Conservation (phyloP, 2,888 invertebrate species). For the Vesta saturnalis region DNA sequence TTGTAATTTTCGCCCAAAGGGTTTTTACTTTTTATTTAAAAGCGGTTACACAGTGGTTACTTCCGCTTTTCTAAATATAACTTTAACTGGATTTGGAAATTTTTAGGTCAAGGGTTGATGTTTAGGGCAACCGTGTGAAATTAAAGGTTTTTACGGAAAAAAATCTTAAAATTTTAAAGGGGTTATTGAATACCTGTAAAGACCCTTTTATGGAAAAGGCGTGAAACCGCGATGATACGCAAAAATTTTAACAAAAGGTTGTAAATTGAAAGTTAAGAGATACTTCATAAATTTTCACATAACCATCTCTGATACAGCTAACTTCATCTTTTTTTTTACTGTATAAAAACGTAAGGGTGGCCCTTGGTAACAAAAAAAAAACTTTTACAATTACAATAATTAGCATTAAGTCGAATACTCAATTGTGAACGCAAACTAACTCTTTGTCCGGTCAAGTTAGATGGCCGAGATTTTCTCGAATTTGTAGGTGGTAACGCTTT, state of each 20-base stretch:
- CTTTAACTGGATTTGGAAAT: constrained; percentile 56
- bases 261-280: constrained; percentile 24
- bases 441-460: too few species aligned
- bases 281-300: constrained; percentile 30
- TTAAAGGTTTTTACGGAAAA: constrained; percentile 39
- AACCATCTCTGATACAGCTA: too few species aligned
- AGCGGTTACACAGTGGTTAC: constrained; percentile 56
- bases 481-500: too few species aligned
- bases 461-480: too few species aligned
- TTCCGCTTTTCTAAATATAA: constrained; percentile 51
- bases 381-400: too few species aligned
- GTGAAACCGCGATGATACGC: constrained; percentile 39
- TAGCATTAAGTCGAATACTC: too few species aligned
- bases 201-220: constrained; percentile 26
- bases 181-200: constrained; percentile 29
- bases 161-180: constrained; percentile 37
- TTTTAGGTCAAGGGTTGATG: constrained; percentile 43
- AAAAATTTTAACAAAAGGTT: constrained; percentile 31
- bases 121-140: constrained; percentile 55
- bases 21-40: constrained; percentile 46
- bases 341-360: too few species aligned
- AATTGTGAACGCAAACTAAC: too few species aligned
- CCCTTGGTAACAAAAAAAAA: too few species aligned
- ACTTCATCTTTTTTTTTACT: too few species aligned
- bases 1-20: constrained; percentile 35